These are phyloP conservation scores for Dendronephthya gigantea DNA, from an alignment of 64 coral and sea anemone species.

Conservation along the genomic window DNA sequence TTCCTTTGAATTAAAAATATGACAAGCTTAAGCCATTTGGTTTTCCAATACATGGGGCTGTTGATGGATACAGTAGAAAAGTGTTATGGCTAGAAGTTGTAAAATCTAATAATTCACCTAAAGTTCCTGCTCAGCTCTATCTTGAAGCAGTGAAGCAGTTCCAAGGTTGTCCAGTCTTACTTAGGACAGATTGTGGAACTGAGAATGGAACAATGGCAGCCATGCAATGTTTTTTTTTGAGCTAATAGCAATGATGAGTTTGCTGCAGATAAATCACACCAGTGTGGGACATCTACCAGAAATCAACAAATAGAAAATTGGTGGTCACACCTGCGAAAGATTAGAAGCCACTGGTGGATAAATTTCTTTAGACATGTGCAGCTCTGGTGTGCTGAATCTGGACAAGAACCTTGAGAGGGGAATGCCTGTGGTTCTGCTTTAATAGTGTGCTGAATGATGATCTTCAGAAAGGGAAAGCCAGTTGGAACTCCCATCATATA, in stretches of 20 bases:
- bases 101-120: constrained; percentile 39
- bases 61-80: constrained; percentile 44
- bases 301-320: constrained; percentile 22
- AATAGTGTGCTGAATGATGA: constrained; percentile 38
- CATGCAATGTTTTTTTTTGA: constrained; percentile 34
- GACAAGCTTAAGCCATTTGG: constrained; percentile 40
- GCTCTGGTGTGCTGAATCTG: constrained; percentile 26
- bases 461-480: constrained; percentile 28
- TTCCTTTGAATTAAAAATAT: constrained; percentile 15
- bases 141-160: constrained; percentile 8
- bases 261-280: constrained; percentile 32
- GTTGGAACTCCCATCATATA: constrained; percentile 42
- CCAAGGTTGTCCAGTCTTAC: background rate
- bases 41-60: constrained; percentile 41
- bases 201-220: constrained; percentile 32
- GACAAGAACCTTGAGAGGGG: constrained; percentile 27
- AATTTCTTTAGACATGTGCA: constrained; percentile 29
- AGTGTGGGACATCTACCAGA: constrained; percentile 6
- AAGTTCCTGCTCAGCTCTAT: constrained; percentile 17
- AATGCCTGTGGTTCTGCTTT: constrained; percentile 53
- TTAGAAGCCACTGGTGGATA: constrained; percentile 35
- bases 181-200: constrained; percentile 37
- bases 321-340: constrained; percentile 35
- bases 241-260: constrained; percentile 12
- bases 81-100: constrained; percentile 32